A percentile compares a stretch with the other conserved stretches of the same genome.
phyloP scores from a whole-genome alignment of 1,140 invertebrate genomes.

The Bradynema listronoti region DNA sequence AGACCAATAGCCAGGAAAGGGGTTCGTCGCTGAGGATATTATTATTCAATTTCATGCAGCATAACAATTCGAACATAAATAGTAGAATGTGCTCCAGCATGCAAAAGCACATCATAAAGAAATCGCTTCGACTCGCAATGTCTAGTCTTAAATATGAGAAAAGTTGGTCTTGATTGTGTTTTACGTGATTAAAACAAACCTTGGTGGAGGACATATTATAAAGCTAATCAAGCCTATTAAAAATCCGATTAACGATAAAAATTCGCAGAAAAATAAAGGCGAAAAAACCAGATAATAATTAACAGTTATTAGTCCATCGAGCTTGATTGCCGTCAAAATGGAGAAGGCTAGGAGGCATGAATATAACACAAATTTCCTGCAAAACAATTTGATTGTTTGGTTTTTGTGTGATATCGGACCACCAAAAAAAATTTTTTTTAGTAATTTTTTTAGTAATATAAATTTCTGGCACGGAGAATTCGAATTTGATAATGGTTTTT shows the following conservation, averaged over 20 bases:
- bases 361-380: conserved; percentile 36
- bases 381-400: conserved; percentile 14
- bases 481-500: no score
- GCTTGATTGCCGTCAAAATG: conserved; percentile 25
- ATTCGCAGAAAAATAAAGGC: conserved; percentile 36
- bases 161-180: no score
- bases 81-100: conserved; percentile 19
- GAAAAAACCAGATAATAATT: conserved; percentile 29
- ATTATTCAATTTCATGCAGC: conserved; percentile 31
- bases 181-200: no score
- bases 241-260: conserved; percentile 32
- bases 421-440: no score
- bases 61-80: conserved; percentile 25
- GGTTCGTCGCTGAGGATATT: conserved; percentile 9
- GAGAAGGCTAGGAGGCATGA: conserved; percentile 28
- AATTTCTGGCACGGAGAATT: no score
- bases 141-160: conserved; percentile 8
- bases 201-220: conserved; percentile 21
- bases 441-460: no score
- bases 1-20: conserved; percentile 32
- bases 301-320: conserved; percentile 19
- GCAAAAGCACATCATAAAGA: conserved; percentile 21
- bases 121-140: conserved; percentile 6
- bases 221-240: conserved; percentile 31
- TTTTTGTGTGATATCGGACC: no score